Evolutionary conservation across 2,113 vertebrate species (phyloP), one percentile per base, ranked within the genome.

Genomic region (Chaetodon trifascialis): DNA sequence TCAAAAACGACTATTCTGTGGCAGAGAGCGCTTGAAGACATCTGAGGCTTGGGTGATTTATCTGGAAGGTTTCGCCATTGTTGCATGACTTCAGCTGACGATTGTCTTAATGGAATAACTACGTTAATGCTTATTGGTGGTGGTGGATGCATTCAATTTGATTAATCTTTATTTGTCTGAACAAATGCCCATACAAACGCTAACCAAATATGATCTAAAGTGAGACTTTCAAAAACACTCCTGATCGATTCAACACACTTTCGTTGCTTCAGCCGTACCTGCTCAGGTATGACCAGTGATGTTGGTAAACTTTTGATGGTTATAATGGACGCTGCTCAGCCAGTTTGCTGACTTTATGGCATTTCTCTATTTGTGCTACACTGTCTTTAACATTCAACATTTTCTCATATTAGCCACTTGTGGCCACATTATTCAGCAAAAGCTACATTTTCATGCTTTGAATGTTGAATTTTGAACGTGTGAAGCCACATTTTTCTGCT

Each of bases 121-220:
- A 36, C 2, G 38, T 58, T 73, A 78, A 83, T 85, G 76, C 82
- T 80, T 46, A 38, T 34, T 84, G 36, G 83, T 78, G 76, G n/a
- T 15, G 40, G 68, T 46, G 30, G 86, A 84, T 54, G 46, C 8
- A 67, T 78, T 75, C 11, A 15, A 12, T 69, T 74, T 58, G 9
- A 40, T 36, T 21, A 5, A 54, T 16, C 11, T n/a, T 55, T 5
- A 51, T 60, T 63, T 38, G 11, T 51, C 12, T 12, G 25, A 38
- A 25, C 19, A 52, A 54, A 73, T 66, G 16, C 34, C 46, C 16
- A 9, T 6, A 49, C 7, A 54, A 23, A 44, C 19, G 5, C 14
- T 11, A 52, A 65, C 51, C 16, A 54, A 58, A 51, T 11, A 36
- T 16, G 40, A 69, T 64, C 58, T 38, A 40, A 79, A 67, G 21